phyloP scores from a whole-genome alignment of 2,113 vertebrate genomes.

The Ceyx margarethae region DNA sequence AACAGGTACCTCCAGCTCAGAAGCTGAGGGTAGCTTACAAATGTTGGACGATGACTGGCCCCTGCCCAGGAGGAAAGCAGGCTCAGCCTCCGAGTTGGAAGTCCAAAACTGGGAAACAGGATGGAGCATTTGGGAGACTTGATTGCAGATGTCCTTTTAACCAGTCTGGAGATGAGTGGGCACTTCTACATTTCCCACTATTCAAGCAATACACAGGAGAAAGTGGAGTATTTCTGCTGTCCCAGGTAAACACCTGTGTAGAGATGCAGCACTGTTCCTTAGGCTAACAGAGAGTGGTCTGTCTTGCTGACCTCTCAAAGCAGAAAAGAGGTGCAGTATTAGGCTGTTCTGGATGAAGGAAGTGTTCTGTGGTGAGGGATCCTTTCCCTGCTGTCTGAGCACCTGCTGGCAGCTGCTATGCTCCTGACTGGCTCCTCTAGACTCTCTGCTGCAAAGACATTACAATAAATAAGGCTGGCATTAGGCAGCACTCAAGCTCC shows the following conservation, averaged over 20 bases:
- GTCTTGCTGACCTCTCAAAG: not conserved
- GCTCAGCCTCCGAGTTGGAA: not conserved
- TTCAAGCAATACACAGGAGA: not conserved
- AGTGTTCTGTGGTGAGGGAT: not conserved
- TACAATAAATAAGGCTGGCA: slow-evolving; percentile 64
- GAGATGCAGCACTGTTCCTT: not conserved
- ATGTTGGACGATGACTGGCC: not conserved
- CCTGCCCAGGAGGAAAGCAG: not conserved
- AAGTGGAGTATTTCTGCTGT: accelerated
- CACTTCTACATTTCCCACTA: not conserved
- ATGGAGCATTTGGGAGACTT: not conserved
- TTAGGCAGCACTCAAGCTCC: slow-evolving; percentile 67
- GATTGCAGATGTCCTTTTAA: not conserved
- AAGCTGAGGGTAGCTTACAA: not conserved
- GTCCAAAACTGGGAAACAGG: not conserved
- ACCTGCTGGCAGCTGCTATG: not conserved
- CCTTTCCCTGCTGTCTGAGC: slow-evolving; percentile 14
- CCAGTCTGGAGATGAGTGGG: not conserved
- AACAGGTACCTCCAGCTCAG: not conserved
- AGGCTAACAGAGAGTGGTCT: not conserved
- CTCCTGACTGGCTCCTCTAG: not conserved
- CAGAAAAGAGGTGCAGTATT: not conserved
- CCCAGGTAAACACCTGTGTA: accelerated
- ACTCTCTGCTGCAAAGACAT: slow-evolving; percentile 21
- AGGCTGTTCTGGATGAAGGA: not conserved